Evolutionary conservation across 2,797 vertebrate genomes (phyloP).

Genomic region (Euthynnus affinis): DNA sequence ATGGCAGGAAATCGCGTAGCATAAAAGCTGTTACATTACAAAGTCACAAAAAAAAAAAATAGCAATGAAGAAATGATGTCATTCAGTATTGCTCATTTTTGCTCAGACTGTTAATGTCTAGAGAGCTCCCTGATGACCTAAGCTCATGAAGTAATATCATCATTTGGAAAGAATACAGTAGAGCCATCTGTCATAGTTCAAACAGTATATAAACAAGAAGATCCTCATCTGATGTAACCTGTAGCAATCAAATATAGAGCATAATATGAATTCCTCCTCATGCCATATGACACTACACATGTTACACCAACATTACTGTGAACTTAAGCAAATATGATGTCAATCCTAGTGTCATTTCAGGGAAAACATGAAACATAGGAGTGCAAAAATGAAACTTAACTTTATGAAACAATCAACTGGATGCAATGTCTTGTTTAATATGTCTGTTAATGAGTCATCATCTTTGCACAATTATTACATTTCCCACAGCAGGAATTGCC

Average conservation of each 20-base stretch:
- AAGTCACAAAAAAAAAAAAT: background rate
- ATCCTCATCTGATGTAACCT: background rate
- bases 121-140: background rate
- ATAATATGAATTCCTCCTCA: background rate
- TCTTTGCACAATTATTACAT: background rate
- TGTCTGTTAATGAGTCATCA: slow-evolving; percentile 27
- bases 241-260: background rate
- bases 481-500: slow-evolving; percentile 6
- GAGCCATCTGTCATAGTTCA: too few relatives aligned
- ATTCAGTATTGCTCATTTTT: background rate
- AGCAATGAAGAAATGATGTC: background rate
- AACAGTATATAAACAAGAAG: background rate
- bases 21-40: too few relatives aligned
- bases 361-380: background rate
- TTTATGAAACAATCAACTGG: background rate
- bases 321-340: background rate
- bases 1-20: background rate
- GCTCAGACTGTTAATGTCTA: background rate
- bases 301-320: background rate
- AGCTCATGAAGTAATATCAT: background rate
- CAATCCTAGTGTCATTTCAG: background rate
- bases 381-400: background rate
- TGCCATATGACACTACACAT: background rate
- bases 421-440: background rate
- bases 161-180: too few relatives aligned